phyloP scores from a whole-genome alignment of 2,797 vertebrate genomes.

The Aeoliscus strigatus region DNA sequence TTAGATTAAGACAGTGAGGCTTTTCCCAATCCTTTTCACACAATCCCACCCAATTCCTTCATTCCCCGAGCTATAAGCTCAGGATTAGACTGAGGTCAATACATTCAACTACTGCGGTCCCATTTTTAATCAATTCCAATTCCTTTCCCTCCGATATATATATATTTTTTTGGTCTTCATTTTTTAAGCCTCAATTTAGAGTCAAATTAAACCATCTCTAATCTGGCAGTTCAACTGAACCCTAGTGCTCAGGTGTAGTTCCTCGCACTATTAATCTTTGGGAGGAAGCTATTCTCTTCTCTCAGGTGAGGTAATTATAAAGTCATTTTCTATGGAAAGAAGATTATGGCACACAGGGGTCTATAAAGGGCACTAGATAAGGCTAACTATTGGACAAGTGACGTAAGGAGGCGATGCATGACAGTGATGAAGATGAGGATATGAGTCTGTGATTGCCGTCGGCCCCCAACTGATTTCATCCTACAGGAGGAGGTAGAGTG shows the following conservation, averaged over 20 bases:
- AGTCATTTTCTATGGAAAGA: slow-evolving; percentile 19
- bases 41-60: slow-evolving; percentile 20
- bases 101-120: slow-evolving; percentile 18
- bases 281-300: slow-evolving; percentile 31
- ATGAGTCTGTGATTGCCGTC: slow-evolving; percentile 26
- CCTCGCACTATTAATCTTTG: slow-evolving; percentile 36
- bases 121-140: slow-evolving; percentile 37
- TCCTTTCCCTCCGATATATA: slow-evolving; percentile 30
- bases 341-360: slow-evolving; percentile 19
- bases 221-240: slow-evolving; percentile 27
- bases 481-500: slow-evolving; percentile 11
- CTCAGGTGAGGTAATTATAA: slow-evolving; percentile 42
- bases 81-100: slow-evolving; percentile 55
- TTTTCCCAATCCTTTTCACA: slow-evolving; percentile 20
- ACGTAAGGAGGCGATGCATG: slow-evolving; percentile 17
- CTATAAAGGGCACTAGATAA: not conserved
- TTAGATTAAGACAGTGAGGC: slow-evolving; percentile 12
- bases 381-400: slow-evolving; percentile 5
- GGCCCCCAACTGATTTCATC: slow-evolving; percentile 25
- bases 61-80: slow-evolving; percentile 56
- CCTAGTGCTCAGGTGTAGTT: slow-evolving; percentile 15
- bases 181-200: slow-evolving; percentile 36
- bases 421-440: slow-evolving; percentile 26
- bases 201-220: slow-evolving; percentile 39
- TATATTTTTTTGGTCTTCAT: slow-evolving; percentile 11